Conservation (phyloP, 2,113 vertebrate genomes). For the Peromyscus maniculatus region DNA sequence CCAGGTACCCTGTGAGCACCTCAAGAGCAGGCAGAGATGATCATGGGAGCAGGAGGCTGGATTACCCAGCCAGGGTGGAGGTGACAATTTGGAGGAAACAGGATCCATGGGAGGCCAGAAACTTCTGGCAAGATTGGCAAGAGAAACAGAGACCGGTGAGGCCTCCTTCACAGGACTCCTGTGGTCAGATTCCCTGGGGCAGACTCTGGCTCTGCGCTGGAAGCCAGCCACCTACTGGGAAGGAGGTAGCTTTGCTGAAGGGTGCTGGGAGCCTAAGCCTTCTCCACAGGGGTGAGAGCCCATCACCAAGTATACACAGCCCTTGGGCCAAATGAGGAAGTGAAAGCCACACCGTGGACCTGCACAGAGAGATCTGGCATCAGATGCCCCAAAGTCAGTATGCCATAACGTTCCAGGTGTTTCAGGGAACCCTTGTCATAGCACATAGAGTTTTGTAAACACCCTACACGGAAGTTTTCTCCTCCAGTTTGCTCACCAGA, state of each 20-base stretch:
- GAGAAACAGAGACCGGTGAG: background rate
- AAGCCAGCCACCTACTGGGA: background rate
- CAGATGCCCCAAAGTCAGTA: too few relatives aligned
- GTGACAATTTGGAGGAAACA: background rate
- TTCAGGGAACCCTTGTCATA: background rate
- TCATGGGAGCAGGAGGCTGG: background rate
- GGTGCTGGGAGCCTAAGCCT: too few relatives aligned
- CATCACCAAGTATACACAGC: fast-evolving
- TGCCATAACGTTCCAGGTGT: background rate
- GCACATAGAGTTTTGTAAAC: background rate
- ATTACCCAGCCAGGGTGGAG: background rate
- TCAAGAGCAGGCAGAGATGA: background rate
- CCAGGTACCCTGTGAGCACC: background rate
- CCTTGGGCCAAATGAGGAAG: background rate
- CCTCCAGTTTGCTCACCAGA: background rate
- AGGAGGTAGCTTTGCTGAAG: background rate
- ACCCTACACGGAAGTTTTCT: background rate
- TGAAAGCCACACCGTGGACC: background rate
- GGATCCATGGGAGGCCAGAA: background rate
- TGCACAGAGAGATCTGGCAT: background rate
- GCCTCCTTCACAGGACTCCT: background rate
- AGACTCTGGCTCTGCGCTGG: background rate
- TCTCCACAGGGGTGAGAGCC: background rate
- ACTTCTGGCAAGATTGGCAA: background rate
- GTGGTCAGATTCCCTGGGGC: background rate